These are phyloP conservation scores for Carollia perspicillata DNA, from an alignment of 2,113 vertebrate genomes.

Conservation along the genomic window DNA sequence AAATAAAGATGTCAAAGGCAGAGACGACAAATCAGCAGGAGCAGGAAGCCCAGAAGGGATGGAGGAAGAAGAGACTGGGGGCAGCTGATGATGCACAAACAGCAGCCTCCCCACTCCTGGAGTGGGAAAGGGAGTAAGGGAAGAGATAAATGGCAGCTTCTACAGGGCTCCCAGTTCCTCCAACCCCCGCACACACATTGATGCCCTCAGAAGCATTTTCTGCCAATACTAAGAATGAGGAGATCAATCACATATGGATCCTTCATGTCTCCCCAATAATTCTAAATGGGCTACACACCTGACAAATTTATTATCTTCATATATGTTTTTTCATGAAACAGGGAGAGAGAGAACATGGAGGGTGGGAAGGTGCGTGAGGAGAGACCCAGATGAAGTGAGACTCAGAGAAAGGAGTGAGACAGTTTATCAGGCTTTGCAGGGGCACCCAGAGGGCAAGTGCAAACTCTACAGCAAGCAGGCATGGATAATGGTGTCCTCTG, in stretches of 20 bases:
- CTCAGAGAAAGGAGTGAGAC: background rate
- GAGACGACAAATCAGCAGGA: conserved; percentile 41
- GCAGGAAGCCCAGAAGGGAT: background rate
- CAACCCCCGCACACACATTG: background rate
- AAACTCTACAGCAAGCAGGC: background rate
- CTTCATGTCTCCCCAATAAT: conserved; percentile 2
- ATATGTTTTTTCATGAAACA: background rate
- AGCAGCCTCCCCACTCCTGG: background rate
- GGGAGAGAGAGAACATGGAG: background rate
- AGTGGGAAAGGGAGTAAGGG: background rate
- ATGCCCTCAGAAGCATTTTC: conserved; percentile 22
- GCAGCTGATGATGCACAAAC: background rate
- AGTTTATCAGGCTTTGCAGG: background rate
- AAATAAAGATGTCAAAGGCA: conserved; percentile 45
- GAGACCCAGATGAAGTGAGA: background rate
- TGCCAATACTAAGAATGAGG: conserved; percentile 26
- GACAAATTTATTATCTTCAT: conserved; percentile 25
- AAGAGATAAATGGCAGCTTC: background rate
- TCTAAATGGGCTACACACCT: background rate
- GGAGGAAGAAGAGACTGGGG: background rate
- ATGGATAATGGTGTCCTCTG: background rate
- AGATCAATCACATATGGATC: background rate
- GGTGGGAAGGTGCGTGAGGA: background rate
- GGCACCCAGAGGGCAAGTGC: background rate
- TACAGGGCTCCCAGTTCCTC: background rate